Base-by-base conservation (phyloP, 2,888 invertebrate species). In the Paralinhomoeus sp. region DNA sequence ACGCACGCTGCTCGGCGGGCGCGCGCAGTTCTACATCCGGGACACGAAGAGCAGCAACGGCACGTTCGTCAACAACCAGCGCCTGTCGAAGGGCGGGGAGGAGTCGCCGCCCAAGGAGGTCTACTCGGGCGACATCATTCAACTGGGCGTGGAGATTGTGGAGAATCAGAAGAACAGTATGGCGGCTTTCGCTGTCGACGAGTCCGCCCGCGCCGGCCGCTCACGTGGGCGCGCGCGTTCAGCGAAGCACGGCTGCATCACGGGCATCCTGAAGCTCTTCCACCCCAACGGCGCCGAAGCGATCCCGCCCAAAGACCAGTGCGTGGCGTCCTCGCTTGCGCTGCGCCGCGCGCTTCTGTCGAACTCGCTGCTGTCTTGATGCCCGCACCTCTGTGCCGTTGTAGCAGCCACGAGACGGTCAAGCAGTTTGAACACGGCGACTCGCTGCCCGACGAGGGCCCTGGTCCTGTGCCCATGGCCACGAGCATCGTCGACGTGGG, bases 11-110 rank as follows among this genome's bases (percentile, higher is more conserved):
- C 27, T 27, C 27, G 5, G 7, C 12, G 7, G 2, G 3, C 22
- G 3, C 5, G 3, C 20, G 20, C 40, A 40, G 68, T 75, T 75
- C 55, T 72, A 68, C 64, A 71, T 79, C 44, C 73, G 81, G 75
- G 97, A 97, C 68, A 97, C 97, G 23, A 84, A 84, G 64, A 91
- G 91, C 66, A 91, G 89, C 66, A 97, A 97, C 68, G 97, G 97
- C 38, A 97, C 93, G 5, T 97, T 91, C 68, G 80, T 97, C 54
- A 97, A 97, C 67, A 91, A 82, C 67, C 80, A 79, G 61, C 74
- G 84, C 50, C 74, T 87, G 49, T 78, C 79, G 58, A 75, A 78
- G 57, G 49, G 46, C 43, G 48, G 49, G 34, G 77, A 80, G 62
- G 82, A 84, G 64, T 78, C 76, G 5, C 70, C 74, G 24, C 78